Conservation (phyloP, 2,888 invertebrate genomes). For the Magallana nippona region DNA sequence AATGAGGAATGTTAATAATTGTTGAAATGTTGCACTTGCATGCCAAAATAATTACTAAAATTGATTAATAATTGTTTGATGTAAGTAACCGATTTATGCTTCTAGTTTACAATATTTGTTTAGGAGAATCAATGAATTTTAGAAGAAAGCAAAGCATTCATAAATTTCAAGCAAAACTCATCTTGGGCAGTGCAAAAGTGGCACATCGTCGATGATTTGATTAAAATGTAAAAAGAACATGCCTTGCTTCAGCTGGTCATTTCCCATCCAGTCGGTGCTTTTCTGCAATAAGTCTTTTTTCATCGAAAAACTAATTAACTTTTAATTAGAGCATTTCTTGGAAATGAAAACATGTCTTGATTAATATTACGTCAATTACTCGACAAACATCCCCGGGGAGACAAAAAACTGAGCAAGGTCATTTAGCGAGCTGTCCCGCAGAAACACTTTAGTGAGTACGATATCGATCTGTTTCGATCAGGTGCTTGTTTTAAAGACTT, state of each 20-base stretch:
- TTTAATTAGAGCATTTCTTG: not conserved
- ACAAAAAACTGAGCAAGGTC: conserved; percentile 12
- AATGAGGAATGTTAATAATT: no score
- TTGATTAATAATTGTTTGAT: no score
- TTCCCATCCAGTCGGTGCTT: not conserved
- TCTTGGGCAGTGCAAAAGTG: no score
- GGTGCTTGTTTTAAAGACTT: conserved; percentile 18
- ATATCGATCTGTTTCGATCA: conserved; percentile 17
- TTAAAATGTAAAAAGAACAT: not conserved
- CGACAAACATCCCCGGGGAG: conserved; percentile 16
- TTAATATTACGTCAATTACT: conserved; percentile 25
- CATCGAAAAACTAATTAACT: conserved; percentile 29
- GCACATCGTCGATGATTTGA: no score
- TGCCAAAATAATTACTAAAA: no score
- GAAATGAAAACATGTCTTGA: not conserved
- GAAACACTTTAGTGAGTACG: conserved; percentile 3
- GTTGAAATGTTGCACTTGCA: no score
- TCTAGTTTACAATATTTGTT: no score
- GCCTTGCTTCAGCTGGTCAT: not conserved
- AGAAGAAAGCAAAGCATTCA: no score
- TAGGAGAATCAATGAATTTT: no score
- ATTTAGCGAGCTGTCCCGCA: not conserved
- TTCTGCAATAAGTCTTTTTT: not conserved
- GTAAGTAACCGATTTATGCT: no score
- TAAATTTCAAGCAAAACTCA: no score